These are phyloP conservation scores for Danio rerio DNA, from an alignment of 2,113 vertebrate species.

Conservation along the genomic window GRCz12tu NC_133189.1:50542501-50543000, in stretches of 20 bases:
- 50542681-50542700: constrained; percentile 56
- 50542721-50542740: constrained; percentile 60
- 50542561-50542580: constrained; percentile 23
- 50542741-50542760: constrained; percentile 48
- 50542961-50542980: too few species aligned
- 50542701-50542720: constrained; percentile 56
- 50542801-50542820: constrained; percentile 35
- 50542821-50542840: constrained; percentile 43
- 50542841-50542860: background rate
- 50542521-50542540: constrained; percentile 41
- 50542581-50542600: constrained; percentile 29
- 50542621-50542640: constrained; percentile 45
- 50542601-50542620: constrained; percentile 51
- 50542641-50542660: constrained; percentile 62
- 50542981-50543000: too few species aligned
- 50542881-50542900: too few species aligned
- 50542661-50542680: constrained; percentile 56
- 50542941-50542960: too few species aligned
- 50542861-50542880: too few species aligned
- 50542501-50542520: background rate
- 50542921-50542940: too few species aligned
- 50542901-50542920: too few species aligned
- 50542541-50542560: too few species aligned
- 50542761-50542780: constrained; percentile 54
- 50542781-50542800: constrained; percentile 50